Base-by-base conservation (phyloP, 2,797 vertebrate species). In the Peromyscus eremicus region DNA sequence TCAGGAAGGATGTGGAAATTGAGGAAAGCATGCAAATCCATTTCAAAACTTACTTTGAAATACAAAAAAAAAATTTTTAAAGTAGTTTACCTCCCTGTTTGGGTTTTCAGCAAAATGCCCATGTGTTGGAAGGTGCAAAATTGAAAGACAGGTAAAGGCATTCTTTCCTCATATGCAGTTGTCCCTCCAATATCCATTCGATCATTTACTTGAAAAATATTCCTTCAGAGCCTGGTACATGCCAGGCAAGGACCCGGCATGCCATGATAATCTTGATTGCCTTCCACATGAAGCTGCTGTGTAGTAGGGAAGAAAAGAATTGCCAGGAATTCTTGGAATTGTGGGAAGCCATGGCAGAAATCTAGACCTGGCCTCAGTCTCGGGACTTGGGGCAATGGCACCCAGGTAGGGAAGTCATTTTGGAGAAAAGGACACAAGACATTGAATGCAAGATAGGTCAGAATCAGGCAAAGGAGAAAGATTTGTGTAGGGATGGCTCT, bases 11-110 rank as follows among this genome's bases (percentile, higher is more conserved):
- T 75, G 82, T 62, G 49, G 92, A n/a, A 70, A 76, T 83, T 60
- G 81, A 92, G 88, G 85, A 76, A 60, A 91, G 82, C 73, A 93
- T 52, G 77, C n/a, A 95, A 90, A 94, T 89, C 84, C 81, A 71
- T 73, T 95, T 46, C 40, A 95, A 92, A 94, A 92, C 75, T 97
- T 95, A 95, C 96, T 97, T 92, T 71, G 66, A 89, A 84, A 93
- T 94, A 84, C 16, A 43, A 86, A 88, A 40, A 49, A 49, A 52
- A 14, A 2, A 14, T 60, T 86, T 92, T 95, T 40, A 71, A 95
- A 76, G 75, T 66, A 70, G 92, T 94, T 91, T 95, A 71, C 79
- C 57, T 62, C 95, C 96, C 81, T 95, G 52, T 40, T 91, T 43
- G 91, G 79, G 80, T 81, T 73, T 92, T 92, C 6, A 73, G 75